phyloP scores from a whole-genome alignment of 2,113 vertebrate species.

The Pseudorhombus dupliciocellatus region DNA sequence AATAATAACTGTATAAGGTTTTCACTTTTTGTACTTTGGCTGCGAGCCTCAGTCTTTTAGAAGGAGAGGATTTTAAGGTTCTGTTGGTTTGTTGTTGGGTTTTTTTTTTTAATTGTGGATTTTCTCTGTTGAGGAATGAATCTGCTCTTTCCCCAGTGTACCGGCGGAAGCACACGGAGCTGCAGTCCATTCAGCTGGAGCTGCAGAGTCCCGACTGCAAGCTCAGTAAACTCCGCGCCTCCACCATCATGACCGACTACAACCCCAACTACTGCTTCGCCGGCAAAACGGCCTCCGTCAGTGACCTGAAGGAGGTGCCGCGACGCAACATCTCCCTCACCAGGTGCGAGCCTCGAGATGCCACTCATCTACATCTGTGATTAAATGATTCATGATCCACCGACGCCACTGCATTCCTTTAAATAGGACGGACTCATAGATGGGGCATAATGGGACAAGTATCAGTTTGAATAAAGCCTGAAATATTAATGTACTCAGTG shows the following conservation, averaged over 20 bases:
- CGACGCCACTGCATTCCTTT: not conserved
- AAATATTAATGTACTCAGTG: constrained; percentile 17
- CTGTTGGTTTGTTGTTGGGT: not conserved
- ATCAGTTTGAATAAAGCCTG: constrained; percentile 34
- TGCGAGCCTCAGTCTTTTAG: constrained; percentile 35
- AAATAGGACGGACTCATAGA: not conserved
- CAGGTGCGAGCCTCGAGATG: constrained; percentile 79
- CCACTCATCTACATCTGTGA: too few relatives aligned
- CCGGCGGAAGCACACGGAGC: constrained; percentile 95
- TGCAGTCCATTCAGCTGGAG: constrained; percentile 98
- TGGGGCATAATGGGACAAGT: not conserved
- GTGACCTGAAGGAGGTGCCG: constrained; percentile 97
- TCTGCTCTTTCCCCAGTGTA: constrained; percentile 84
- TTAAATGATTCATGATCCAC: not conserved
- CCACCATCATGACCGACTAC: constrained; percentile 99
- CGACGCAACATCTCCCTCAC: constrained; percentile 95
- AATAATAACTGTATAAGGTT: not conserved
- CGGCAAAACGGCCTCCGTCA: constrained; percentile 95
- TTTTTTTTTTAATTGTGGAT: not conserved
- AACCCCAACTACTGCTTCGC: constrained; percentile 99
- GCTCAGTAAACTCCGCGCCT: constrained; percentile 95
- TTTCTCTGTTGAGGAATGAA: constrained; percentile 25
- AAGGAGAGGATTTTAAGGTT: constrained; percentile 21
- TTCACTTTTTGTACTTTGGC: not conserved
- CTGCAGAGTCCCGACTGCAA: constrained; percentile 98